Evolutionary conservation across 2,888 invertebrate genomes (phyloP).

Genomic region (Cosmia pyralina): DNA sequence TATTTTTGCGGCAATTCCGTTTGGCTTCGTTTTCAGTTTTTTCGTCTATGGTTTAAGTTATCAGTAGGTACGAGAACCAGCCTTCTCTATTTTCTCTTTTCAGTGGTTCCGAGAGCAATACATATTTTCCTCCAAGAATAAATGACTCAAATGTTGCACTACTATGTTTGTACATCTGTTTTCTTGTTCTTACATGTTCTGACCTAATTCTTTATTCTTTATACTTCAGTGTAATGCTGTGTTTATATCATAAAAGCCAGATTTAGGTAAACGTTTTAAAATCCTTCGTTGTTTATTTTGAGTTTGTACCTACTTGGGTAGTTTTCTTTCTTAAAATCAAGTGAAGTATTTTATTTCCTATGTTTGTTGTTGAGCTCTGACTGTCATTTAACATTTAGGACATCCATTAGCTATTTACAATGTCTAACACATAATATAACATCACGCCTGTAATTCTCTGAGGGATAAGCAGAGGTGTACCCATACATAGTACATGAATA

Average conservation of each 20-base stretch:
- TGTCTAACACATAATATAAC: neutral
- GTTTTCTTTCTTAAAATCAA: neutral
- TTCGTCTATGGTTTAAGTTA: too few species aligned
- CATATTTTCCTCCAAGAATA: constrained; percentile 54
- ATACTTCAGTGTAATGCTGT: constrained; percentile 29
- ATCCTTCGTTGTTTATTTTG: constrained; percentile 2
- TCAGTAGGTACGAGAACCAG: neutral
- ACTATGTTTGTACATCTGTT: constrained; percentile 56
- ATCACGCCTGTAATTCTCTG: too few species aligned
- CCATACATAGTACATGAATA: too few species aligned
- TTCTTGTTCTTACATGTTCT: constrained; percentile 30
- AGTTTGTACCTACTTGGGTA: neutral
- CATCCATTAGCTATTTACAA: neutral
- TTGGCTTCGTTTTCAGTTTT: too few species aligned
- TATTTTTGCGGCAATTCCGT: too few species aligned
- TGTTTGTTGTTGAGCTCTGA: neutral
- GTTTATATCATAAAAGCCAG: constrained; percentile 36
- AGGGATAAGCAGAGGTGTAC: too few species aligned
- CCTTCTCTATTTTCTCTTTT: neutral
- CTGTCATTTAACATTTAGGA: neutral
- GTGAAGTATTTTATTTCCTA: neutral
- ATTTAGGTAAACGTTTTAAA: constrained; percentile 37
- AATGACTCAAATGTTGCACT: constrained; percentile 54
- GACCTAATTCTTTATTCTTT: constrained; percentile 52
- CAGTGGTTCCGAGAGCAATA: constrained; percentile 34